Base-by-base conservation (phyloP, 2,888 invertebrate genomes). In the Empis livida region DNA sequence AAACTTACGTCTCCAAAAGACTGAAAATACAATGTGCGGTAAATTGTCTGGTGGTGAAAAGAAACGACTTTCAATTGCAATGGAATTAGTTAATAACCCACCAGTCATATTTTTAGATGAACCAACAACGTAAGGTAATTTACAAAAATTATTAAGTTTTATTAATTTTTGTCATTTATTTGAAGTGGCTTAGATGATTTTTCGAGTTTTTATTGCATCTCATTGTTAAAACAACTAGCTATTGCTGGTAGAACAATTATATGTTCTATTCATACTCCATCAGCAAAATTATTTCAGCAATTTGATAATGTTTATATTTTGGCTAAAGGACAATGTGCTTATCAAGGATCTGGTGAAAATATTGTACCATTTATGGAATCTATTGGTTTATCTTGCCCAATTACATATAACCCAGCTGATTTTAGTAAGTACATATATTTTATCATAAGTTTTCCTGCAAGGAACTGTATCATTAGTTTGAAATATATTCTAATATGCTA, bases 181-280 rank as follows among this genome's bases (percentile, higher is more conserved):
- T 72, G 6, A 65, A 89, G 94, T 27, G 95, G 95, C 8, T 71
- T 96, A 49, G 95, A 96, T 62, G 93, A 94, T 64, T 74, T 90
- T 41, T 86, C 94, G 0, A 89, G 92, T 51, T 79, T 83, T 10
- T 93, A 94, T 54, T 94, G 94, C 62, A 79, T 95, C 15, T 76
- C 82, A 0, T 72, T 95, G 14, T 72, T 95, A 14, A 87, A 86
- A 62, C 76, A 81, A 27, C 76, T 95, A 43, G 91, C 94, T 0
- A 74, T 82, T 49, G 83, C 83, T 0, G 95, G 95, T 0, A 75
- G 95, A 31, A 95, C 94, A 0, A 85, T 96, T 8, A 79, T 96
- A 47, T 95, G 94, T 61, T 94, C 94, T 0, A 80, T 96, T 44
- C 96, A 96, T 69, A 94, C 95, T n/a, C 96, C 96, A 0, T 93